Evolutionary conservation across 2,113 vertebrate species (phyloP).

Genomic region (Maccullochella peelii): DNA sequence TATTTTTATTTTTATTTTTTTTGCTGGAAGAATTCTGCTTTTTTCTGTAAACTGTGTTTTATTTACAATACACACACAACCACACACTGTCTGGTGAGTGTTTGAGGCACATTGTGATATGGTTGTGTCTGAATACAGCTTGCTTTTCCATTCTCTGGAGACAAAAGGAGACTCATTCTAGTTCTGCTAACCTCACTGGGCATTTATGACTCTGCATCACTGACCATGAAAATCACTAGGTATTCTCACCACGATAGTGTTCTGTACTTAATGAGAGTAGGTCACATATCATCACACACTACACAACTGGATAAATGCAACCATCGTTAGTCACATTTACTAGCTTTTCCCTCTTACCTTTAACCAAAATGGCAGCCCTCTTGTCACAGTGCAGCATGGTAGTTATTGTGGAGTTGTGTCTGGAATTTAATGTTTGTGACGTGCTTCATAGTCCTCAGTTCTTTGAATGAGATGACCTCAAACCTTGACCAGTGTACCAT

Average conservation of each 20-base stretch:
- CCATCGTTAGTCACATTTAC: constrained; percentile 20
- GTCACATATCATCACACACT: constrained; percentile 9
- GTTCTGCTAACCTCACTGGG: constrained; percentile 18
- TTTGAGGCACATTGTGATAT: constrained; percentile 23
- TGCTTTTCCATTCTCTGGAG: constrained; percentile 31
- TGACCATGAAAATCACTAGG: constrained; percentile 14
- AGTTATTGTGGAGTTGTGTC: constrained; percentile 25
- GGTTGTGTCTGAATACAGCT: constrained; percentile 33
- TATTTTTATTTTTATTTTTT: constrained; percentile 31
- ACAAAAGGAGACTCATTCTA: constrained; percentile 6
- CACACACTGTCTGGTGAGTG: constrained; percentile 15
- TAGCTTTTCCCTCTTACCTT: constrained; percentile 45
- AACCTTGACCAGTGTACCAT: constrained; percentile 70
- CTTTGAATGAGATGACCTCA: constrained; percentile 76
- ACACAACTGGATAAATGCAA: constrained; percentile 11
- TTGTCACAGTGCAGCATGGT: constrained; percentile 41
- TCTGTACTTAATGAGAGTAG: constrained; percentile 1
- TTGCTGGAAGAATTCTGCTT: neutral
- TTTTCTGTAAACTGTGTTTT: constrained; percentile 24
- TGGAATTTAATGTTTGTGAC: constrained; percentile 55
- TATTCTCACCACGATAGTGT: constrained; percentile 11
- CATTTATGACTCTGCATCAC: constrained; percentile 21
- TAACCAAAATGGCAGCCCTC: constrained; percentile 46
- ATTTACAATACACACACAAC: constrained; percentile 18
- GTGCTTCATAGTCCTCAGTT: constrained; percentile 69